Evolutionary conservation across 30 jellyfish, hydroid and myxozoan species (phyloP), one percentile per base, ranked within the genome.

Genomic region (Hydractinia echinata): DNA sequence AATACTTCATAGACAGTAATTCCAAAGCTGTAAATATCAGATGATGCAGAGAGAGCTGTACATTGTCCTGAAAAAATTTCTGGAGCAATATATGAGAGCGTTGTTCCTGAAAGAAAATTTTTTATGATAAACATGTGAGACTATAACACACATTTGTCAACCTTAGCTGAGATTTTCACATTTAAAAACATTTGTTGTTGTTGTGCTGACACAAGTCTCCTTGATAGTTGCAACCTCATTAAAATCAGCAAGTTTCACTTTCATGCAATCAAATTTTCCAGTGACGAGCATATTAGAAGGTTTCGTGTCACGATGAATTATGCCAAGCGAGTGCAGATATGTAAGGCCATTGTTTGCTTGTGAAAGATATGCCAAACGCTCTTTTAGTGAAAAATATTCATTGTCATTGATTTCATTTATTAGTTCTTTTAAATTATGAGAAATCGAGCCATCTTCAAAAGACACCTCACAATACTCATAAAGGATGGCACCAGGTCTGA

Each of bases 221-320:
- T 72, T 72, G 54, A 72, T 72, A 72, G 21, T 60, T 18, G 49
- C 54, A 72, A 72, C n/a, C 8, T 72, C 81, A 49, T 72, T 60
- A 49, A 72, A 72, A 72, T 72, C 81, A 13, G 61, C 54, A 20
- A 72, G 61, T 72, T 72, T 72, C 39, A 72, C 54, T 5, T 8
- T 72, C 5, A 72, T 72, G 49, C 49, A 21, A n/a, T 72, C 54
- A 18, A 18, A n/a, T 18, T 51, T 49, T 21, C 81, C 81, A 72
- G 81, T 72, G n/a, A 72, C 81, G n/a, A 72, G 58, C 54, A 20
- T 21, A 72, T 72, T 72, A 72, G 54, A 18, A 18, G 81, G 81
- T 72, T 72, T 72, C 21, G 49, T 18, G 49, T 72, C 81, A n/a
- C 13, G 21, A 49, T 72, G 81, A 49, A 72, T 54, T n/a, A 72